A percentile compares a stretch with the other conserved stretches of the same genome.
These are phyloP conservation scores for Nasua narica DNA, from an alignment of 2,797 vertebrate species.

Conservation along the genomic window DNA sequence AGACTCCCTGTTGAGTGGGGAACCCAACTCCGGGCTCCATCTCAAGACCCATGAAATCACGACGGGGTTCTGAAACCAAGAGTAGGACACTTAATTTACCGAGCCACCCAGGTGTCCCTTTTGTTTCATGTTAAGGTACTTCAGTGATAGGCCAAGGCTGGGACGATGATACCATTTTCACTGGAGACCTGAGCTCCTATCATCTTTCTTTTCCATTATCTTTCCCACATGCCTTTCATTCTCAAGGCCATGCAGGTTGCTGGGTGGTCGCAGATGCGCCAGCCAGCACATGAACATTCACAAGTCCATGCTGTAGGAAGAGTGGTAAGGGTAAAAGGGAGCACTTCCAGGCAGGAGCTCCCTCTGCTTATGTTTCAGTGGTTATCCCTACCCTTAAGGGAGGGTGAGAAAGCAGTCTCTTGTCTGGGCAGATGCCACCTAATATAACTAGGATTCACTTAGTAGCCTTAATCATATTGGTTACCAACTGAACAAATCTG, in stretches of 20 bases:
- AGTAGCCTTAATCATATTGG: not conserved
- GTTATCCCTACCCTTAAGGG: not conserved
- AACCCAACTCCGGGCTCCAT: not conserved
- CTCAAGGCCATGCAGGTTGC: not conserved
- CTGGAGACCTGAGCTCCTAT: not conserved
- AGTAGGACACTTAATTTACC: not conserved
- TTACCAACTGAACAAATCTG: conserved; percentile 12
- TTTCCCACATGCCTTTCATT: not conserved
- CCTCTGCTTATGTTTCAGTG: not conserved
- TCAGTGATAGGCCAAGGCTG: not conserved
- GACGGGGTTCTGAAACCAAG: not conserved
- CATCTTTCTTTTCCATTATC: not conserved
- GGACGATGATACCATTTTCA: not conserved
- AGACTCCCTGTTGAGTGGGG: not conserved
- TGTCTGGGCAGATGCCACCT: not conserved
- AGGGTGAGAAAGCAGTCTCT: not conserved
- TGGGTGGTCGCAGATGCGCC: not conserved
- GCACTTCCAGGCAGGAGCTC: not conserved
- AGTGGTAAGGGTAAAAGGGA: not conserved
- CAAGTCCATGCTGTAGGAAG: not conserved
- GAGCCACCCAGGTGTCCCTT: not conserved
- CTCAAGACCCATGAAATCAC: not conserved
- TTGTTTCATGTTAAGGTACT: not conserved
- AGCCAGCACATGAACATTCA: not conserved
- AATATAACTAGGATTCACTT: not conserved